Evolutionary conservation across 37 sponge, comb jelly and placozoan species (phyloP).

Genomic region (Beroe forskalii): DNA sequence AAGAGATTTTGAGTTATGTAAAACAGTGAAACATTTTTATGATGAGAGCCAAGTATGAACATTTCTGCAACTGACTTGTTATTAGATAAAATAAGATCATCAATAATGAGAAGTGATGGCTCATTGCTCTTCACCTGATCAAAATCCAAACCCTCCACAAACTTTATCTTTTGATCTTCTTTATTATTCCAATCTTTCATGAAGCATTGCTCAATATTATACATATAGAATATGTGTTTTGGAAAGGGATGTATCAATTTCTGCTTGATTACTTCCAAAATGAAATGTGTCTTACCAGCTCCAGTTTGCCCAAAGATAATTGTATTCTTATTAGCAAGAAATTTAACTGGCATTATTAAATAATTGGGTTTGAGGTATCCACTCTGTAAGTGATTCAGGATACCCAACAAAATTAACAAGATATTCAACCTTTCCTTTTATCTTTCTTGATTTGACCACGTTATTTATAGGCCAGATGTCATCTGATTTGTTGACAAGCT

Average conservation of each 20-base stretch:
- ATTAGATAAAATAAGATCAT: conserved; percentile 9
- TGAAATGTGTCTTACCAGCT: conserved; percentile 51
- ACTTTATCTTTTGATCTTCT: not conserved
- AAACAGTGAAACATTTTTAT: not conserved
- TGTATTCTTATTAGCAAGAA: not conserved
- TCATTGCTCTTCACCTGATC: conserved; percentile 14
- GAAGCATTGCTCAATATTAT: not conserved
- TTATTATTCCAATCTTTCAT: conserved; percentile 4
- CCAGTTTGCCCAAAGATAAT: conserved; percentile 11
- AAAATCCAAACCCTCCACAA: not conserved
- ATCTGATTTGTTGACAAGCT: conserved; percentile 1
- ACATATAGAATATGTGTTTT: conserved; percentile 9
- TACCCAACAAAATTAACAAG: conserved; percentile 35
- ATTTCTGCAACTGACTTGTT: not conserved
- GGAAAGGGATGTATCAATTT: not conserved
- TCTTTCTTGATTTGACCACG: not conserved
- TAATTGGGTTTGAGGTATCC: not conserved
- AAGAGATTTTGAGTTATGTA: conserved; percentile 38
- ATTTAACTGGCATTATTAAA: conserved; percentile 47
- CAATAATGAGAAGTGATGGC: not conserved
- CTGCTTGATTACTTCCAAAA: not conserved
- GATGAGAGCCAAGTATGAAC: conserved; percentile 27
- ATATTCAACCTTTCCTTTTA: not conserved
- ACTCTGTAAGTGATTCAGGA: not conserved
- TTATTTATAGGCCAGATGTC: conserved; percentile 9